Evolutionary conservation across 2,113 vertebrate genomes (phyloP).

Genomic region (Epinephelus cyanopodus): DNA sequence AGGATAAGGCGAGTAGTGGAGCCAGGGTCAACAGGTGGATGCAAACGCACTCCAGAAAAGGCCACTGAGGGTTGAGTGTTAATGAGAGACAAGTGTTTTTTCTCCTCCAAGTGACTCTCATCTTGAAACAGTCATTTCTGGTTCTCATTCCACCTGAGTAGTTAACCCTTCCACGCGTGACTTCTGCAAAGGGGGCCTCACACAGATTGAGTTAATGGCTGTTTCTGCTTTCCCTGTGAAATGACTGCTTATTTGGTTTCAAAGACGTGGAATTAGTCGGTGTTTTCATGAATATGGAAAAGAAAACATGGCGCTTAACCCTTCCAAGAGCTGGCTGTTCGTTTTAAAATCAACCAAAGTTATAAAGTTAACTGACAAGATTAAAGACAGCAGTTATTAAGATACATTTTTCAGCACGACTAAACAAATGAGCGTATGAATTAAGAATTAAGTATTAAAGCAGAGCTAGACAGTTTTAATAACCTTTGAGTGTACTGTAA

Average conservation of each 20-base stretch:
- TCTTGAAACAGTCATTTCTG: constrained; percentile 54
- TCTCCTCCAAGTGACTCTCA: constrained; percentile 31
- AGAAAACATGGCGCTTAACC: neutral
- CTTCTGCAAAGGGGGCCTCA: constrained; percentile 30
- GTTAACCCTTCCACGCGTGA: constrained; percentile 55
- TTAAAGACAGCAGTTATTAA: neutral
- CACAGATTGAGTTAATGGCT: constrained; percentile 56
- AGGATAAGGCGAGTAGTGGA: neutral
- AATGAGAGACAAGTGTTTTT: constrained; percentile 53
- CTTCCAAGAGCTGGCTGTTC: neutral
- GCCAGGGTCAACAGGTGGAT: constrained; percentile 68
- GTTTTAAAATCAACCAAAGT: neutral
- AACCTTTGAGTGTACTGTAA: too few relatives aligned
- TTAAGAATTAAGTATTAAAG: neutral
- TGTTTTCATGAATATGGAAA: constrained; percentile 1
- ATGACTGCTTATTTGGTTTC: constrained; percentile 52
- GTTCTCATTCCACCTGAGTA: constrained; percentile 55
- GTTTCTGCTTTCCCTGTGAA: constrained; percentile 45
- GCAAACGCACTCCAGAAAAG: constrained; percentile 20
- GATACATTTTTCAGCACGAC: neutral
- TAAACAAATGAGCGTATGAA: neutral
- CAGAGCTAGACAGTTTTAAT: neutral
- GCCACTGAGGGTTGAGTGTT: constrained; percentile 8
- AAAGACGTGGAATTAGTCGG: constrained; percentile 30
- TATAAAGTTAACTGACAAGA: neutral